Base-by-base conservation (phyloP, 1,140 invertebrate genomes). In the Nylanderia fulva region DNA sequence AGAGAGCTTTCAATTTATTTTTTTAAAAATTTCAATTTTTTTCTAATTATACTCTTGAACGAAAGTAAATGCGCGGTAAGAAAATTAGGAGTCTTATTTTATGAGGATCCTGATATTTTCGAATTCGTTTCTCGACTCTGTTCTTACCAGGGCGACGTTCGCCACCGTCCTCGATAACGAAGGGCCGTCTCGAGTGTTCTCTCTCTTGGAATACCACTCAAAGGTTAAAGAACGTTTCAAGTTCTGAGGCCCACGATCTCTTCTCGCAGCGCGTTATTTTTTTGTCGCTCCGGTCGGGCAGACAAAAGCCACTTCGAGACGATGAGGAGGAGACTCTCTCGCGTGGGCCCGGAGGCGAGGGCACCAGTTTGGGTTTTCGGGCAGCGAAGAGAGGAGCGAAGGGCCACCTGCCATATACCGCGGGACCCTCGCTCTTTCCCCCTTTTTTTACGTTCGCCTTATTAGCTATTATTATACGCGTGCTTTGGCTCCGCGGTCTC, bases 391-490 rank as follows among this genome's bases (percentile, higher is more conserved):
- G 88, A 92, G 83, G 86, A 87, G 90, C 58, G 75, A 85, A 88
- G 72, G 85, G 86, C 93, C 93, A 94, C 94, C 93, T 94, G 94
- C 91, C 87, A 85, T 89, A 91, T n/a, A n/a, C 90, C 90, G 87
- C 83, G 89, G 85, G 85, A 69, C 87, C 74, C 89, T 13, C 24
- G 29, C 72, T 79, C 89, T 3, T 27, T 5, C 11, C 29, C 24
- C 42, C 29, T 8, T 42, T 75, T 86, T 92, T 92, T 91, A 89
- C 91, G 91, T 92, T 86, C 93, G 92, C 90, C 94, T 94, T 94
- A 94, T 94, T 94, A 94, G 92, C 92, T 94, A 94, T 94, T 94
- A 94, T 94, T 94, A 94, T 93, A 93, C 92, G 89, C 92, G 91
- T 92, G 92, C 91, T 92, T 91, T 91, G 89, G 86, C 87, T 86